A percentile compares a stretch with the other conserved stretches of the same genome.
Conservation (phyloP, 2,113 vertebrate genomes). For the Hemichromis elongatus region DNA sequence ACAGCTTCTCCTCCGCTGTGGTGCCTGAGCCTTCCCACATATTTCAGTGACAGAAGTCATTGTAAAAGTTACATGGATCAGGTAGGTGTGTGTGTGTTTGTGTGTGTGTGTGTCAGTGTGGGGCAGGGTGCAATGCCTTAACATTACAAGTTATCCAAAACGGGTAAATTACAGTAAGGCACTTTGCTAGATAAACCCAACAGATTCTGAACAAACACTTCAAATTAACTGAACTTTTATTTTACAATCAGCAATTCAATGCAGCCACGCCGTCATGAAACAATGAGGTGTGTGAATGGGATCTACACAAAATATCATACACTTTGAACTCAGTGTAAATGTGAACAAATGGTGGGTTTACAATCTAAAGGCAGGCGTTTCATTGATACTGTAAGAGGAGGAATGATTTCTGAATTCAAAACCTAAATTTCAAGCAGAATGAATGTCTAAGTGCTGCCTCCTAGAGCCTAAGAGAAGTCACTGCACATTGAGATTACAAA, state of each 20-base stretch:
- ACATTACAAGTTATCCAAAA: background rate
- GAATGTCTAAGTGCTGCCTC: slow-evolving; percentile 52
- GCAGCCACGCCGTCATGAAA: background rate
- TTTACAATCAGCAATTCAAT: slow-evolving; percentile 31
- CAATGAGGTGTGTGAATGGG: background rate
- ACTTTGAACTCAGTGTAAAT: background rate
- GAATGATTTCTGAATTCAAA: slow-evolving; percentile 26
- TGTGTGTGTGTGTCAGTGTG: background rate
- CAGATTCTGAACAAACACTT: slow-evolving; percentile 10
- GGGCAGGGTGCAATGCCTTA: background rate
- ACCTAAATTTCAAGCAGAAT: slow-evolving; percentile 2
- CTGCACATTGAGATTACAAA: slow-evolving; percentile 42
- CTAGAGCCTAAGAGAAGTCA: slow-evolving; percentile 47
- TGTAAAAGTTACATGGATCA: background rate
- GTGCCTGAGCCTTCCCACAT: background rate
- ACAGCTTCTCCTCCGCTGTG: background rate
- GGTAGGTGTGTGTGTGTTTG: background rate
- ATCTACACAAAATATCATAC: background rate
- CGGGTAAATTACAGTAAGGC: slow-evolving; percentile 55
- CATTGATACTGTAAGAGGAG: background rate
- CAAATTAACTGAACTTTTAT: slow-evolving; percentile 16
- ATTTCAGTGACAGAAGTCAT: background rate
- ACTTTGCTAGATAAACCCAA: slow-evolving; percentile 55
- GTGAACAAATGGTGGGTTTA: background rate
- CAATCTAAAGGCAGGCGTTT: background rate